Conservation (phyloP, 2,888 invertebrate genomes). For the Seira ritae region DNA sequence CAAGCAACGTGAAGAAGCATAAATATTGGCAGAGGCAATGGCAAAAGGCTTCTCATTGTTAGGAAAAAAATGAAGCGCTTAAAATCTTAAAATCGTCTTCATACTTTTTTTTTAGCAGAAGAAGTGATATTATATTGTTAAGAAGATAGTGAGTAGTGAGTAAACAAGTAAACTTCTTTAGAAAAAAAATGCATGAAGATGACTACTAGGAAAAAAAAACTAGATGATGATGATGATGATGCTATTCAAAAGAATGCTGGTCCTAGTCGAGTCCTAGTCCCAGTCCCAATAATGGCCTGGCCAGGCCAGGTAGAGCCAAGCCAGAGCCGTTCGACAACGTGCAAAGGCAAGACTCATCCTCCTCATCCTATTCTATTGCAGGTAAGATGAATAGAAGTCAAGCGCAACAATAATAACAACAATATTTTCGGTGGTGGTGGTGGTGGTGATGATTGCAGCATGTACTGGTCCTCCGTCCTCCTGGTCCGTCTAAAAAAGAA, state of each 20-base stretch:
- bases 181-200: neutral
- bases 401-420: slow-evolving; percentile 3
- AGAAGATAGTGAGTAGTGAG: slow-evolving; percentile 9
- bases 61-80: too few relatives aligned
- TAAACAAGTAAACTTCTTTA: neutral
- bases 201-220: neutral
- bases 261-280: neutral
- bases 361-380: neutral
- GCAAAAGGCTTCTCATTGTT: too few relatives aligned
- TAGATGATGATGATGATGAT: neutral
- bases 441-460: too few relatives aligned
- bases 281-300: neutral
- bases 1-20: slow-evolving; percentile 1
- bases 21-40: neutral
- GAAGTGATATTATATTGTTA: too few relatives aligned
- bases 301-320: neutral
- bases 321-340: neutral
- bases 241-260: neutral
- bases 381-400: neutral
- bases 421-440: neutral
- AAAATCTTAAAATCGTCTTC: too few relatives aligned
- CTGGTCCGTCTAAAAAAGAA: neutral
- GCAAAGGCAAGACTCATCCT: neutral
- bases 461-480: too few relatives aligned
- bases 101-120: too few relatives aligned